phyloP scores from a whole-genome alignment of 2,113 vertebrate species.

The Zeus faber region DNA sequence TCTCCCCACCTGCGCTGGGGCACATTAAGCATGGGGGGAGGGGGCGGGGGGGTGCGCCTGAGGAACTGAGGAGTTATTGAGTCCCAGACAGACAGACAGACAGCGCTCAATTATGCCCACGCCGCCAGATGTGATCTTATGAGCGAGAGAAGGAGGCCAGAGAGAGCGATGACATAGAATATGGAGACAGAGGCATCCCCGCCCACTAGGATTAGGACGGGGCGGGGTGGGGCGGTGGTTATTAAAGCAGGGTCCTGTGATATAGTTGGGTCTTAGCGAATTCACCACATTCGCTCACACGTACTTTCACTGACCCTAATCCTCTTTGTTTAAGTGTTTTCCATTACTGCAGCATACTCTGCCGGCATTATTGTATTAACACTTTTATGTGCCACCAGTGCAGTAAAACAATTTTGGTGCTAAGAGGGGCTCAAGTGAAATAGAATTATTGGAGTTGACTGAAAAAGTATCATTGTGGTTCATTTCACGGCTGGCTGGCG shows the following conservation, averaged over 20 bases:
- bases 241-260: constrained; percentile 39
- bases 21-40: constrained; percentile 18
- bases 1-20: constrained; percentile 55
- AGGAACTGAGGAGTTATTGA: constrained; percentile 60
- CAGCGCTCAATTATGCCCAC: constrained; percentile 56
- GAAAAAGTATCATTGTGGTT: constrained; percentile 49
- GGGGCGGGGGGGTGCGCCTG: constrained; percentile 33
- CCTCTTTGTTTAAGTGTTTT: constrained; percentile 61
- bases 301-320: constrained; percentile 32
- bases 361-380: constrained; percentile 49
- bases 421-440: constrained; percentile 45
- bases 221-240: constrained; percentile 25
- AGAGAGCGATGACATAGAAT: neutral
- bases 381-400: constrained; percentile 52
- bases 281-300: constrained; percentile 30
- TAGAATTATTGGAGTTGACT: constrained; percentile 54
- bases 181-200: constrained; percentile 4
- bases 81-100: constrained; percentile 42
- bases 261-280: constrained; percentile 51
- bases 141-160: constrained; percentile 19
- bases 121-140: constrained; percentile 26
- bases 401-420: constrained; percentile 33
- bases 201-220: constrained; percentile 35
- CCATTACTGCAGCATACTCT: constrained; percentile 40
- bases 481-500: constrained; percentile 60